phyloP scores from a whole-genome alignment of 1,140 invertebrate species.

The Belonocnema kinseyi region DNA sequence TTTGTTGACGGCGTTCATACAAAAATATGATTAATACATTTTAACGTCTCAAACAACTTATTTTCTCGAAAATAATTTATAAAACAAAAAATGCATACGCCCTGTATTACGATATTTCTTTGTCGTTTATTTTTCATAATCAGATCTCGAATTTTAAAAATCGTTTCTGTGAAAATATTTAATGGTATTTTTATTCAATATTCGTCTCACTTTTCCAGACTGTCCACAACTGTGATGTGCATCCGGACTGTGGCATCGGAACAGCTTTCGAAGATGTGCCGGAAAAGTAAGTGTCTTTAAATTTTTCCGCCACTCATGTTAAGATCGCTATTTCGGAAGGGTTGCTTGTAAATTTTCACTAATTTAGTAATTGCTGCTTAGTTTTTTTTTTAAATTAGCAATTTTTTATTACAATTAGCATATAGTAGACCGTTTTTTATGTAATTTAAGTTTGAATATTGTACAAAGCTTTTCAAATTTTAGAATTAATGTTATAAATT shows the following conservation, averaged over 20 bases:
- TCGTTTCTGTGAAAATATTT: neutral
- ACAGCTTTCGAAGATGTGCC: slow-evolving; percentile 77
- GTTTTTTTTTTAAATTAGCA: slow-evolving; percentile 32
- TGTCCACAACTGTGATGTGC: slow-evolving; percentile 78
- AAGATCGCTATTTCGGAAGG: slow-evolving; percentile 35
- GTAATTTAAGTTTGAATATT: no score
- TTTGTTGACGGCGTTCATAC: no score
- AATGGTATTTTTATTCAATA: neutral
- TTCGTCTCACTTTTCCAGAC: slow-evolving; percentile 61
- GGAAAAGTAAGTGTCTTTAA: slow-evolving; percentile 78
- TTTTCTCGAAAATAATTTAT: no score
- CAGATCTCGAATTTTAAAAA: neutral
- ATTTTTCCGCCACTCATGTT: neutral
- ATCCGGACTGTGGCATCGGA: slow-evolving; percentile 77
- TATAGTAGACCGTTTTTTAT: neutral
- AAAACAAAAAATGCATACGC: no score
- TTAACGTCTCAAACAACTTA: no score
- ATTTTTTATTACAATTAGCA: slow-evolving; percentile 5
- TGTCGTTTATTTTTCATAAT: slow-evolving; percentile 9
- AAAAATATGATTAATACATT: no score
- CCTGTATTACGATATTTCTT: no score
- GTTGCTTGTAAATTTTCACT: slow-evolving; percentile 58
- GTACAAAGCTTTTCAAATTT: no score
- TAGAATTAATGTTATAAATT: no score
- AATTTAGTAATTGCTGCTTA: slow-evolving; percentile 58